Evolutionary conservation across 2,113 vertebrate genomes (phyloP).

Genomic region (Hippopotamus amphibius): DNA sequence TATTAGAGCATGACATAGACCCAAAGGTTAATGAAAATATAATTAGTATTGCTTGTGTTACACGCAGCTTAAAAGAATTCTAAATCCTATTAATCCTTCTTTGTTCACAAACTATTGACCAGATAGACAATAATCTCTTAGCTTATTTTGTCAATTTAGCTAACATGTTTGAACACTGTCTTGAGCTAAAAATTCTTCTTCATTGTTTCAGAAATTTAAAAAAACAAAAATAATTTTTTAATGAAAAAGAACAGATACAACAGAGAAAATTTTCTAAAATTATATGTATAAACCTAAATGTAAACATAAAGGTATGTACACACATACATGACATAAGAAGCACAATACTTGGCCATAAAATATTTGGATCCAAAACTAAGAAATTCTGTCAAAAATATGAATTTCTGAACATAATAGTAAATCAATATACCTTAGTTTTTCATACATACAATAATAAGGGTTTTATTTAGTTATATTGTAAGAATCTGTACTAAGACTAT

Average conservation of each 20-base stretch:
- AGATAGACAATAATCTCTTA: constrained; percentile 82
- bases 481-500: neutral
- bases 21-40: constrained; percentile 88
- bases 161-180: constrained; percentile 55
- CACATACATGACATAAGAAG: neutral
- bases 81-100: constrained; percentile 87
- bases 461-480: neutral
- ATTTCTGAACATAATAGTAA: neutral
- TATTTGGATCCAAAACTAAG: neutral
- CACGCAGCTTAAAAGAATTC: constrained; percentile 83
- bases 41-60: constrained; percentile 86
- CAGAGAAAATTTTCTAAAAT: neutral
- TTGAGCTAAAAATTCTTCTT: constrained; percentile 37
- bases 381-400: neutral
- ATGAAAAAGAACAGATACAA: neutral
- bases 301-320: neutral
- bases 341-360: neutral
- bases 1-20: constrained; percentile 84
- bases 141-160: constrained; percentile 73
- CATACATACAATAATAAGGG: neutral
- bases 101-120: constrained; percentile 87
- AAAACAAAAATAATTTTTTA: constrained; percentile 28
- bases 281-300: neutral
- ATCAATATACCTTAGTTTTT: neutral
- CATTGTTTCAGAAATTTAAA: constrained; percentile 1